Evolutionary conservation across 2,888 invertebrate genomes (phyloP).

Genomic region (Noctua fimbriata): DNA sequence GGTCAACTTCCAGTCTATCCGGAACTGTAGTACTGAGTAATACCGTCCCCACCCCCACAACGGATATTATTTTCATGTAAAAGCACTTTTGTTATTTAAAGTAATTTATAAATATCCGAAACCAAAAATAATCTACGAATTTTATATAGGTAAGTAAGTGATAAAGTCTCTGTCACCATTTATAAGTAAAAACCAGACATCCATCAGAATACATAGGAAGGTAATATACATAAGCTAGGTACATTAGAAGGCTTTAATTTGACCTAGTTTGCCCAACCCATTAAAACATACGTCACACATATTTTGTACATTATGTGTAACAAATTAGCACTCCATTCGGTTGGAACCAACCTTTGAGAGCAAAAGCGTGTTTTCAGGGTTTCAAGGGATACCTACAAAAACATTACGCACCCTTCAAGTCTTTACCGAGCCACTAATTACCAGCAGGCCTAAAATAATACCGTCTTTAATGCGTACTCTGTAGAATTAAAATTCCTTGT

Average conservation of each 20-base stretch:
- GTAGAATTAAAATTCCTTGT: constrained; percentile 53
- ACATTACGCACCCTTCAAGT: constrained; percentile 63
- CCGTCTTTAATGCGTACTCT: constrained; percentile 41
- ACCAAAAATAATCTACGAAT: not conserved
- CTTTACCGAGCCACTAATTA: constrained; percentile 56
- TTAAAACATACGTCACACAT: constrained; percentile 38
- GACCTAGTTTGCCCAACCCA: constrained; percentile 28
- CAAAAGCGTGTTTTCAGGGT: constrained; percentile 76
- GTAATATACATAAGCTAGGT: not conserved
- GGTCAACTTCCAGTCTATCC: not conserved
- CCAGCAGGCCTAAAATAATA: constrained; percentile 76
- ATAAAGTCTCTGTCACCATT: not conserved
- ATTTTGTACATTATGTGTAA: constrained; percentile 61
- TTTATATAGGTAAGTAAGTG: not conserved
- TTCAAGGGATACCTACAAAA: constrained; percentile 68
- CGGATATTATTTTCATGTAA: not conserved
- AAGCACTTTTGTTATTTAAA: too few relatives aligned
- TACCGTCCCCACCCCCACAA: too few relatives aligned
- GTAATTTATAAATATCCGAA: not conserved
- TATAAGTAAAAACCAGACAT: not conserved
- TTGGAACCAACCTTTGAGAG: constrained; percentile 70
- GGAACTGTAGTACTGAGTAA: too few relatives aligned
- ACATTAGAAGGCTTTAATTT: constrained; percentile 9
- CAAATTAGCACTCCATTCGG: constrained; percentile 71
- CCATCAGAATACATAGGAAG: not conserved